Percentiles rank a stretch among this genome's conserved stretches.
Conservation (phyloP, 2,113 vertebrate species). For the Gasterosteus aculeatus region DNA sequence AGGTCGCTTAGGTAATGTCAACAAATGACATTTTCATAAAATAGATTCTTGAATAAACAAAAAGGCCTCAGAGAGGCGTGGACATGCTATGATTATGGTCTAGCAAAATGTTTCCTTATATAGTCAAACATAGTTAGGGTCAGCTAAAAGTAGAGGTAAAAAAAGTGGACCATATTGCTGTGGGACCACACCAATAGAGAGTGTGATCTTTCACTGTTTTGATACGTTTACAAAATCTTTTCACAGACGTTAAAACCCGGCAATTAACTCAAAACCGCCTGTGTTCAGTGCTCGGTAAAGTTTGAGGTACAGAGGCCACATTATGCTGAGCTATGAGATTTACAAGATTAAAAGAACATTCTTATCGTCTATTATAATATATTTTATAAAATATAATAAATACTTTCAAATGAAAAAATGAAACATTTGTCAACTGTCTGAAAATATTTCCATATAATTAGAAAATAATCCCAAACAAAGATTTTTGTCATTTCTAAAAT, state of each 20-base stretch:
- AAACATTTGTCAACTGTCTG: neutral
- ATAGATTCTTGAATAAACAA: neutral
- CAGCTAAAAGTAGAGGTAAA: neutral
- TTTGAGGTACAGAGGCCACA: neutral
- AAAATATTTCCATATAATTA: neutral
- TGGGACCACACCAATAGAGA: too few relatives aligned
- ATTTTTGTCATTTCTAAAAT: neutral
- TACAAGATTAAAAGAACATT: neutral
- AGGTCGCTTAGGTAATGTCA: neutral
- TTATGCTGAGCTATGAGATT: neutral
- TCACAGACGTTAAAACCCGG: neutral
- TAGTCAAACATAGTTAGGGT: neutral
- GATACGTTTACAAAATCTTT: neutral
- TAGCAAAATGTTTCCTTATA: neutral
- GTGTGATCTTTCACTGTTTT: neutral
- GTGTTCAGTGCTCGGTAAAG: neutral
- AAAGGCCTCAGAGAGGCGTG: neutral
- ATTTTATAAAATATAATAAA: neutral
- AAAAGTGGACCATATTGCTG: neutral
- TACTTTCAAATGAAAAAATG: neutral
- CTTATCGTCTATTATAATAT: too few relatives aligned
- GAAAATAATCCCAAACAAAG: neutral
- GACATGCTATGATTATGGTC: neutral
- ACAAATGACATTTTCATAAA: neutral
- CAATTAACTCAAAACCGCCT: neutral